Conservation (phyloP, 2,113 vertebrate genomes). For the Etheostoma cragini region DNA sequence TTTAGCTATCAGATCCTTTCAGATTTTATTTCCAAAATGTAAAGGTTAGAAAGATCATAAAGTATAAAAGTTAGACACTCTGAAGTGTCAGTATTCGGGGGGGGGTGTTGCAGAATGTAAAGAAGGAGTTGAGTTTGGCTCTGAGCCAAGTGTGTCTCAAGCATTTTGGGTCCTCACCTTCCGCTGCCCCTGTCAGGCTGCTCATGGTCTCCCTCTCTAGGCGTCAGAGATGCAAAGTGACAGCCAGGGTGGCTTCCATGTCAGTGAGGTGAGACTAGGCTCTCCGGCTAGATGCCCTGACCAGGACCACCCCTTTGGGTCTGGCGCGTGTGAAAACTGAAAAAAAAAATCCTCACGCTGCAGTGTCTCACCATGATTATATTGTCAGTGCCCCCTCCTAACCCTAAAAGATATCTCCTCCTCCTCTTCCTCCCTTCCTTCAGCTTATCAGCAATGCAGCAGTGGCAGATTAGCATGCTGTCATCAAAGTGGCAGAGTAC, state of each 20-base stretch:
- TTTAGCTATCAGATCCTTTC: constrained; percentile 24
- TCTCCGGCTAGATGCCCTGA: constrained; percentile 73
- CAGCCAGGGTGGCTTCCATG: constrained; percentile 81
- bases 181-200: constrained; percentile 70
- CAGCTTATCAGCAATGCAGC: constrained; percentile 64
- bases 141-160: constrained; percentile 81
- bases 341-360: constrained; percentile 50
- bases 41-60: constrained; percentile 79
- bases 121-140: constrained; percentile 70
- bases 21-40: constrained; percentile 29
- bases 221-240: constrained; percentile 78
- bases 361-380: constrained; percentile 70
- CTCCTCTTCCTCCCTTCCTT: constrained; percentile 25
- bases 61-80: constrained; percentile 71
- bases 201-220: constrained; percentile 68
- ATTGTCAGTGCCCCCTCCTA: constrained; percentile 69
- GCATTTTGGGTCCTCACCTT: constrained; percentile 80
- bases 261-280: constrained; percentile 79
- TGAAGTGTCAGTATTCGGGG: constrained; percentile 56
- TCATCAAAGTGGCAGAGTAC: constrained; percentile 78
- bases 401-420: constrained; percentile 66
- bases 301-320: constrained; percentile 78
- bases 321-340: constrained; percentile 69
- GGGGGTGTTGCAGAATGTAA: background rate
- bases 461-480: constrained; percentile 74